These are phyloP conservation scores for Rhinoraja longicauda DNA, from an alignment of 2,797 vertebrate genomes.

Conservation along the genomic window DNA sequence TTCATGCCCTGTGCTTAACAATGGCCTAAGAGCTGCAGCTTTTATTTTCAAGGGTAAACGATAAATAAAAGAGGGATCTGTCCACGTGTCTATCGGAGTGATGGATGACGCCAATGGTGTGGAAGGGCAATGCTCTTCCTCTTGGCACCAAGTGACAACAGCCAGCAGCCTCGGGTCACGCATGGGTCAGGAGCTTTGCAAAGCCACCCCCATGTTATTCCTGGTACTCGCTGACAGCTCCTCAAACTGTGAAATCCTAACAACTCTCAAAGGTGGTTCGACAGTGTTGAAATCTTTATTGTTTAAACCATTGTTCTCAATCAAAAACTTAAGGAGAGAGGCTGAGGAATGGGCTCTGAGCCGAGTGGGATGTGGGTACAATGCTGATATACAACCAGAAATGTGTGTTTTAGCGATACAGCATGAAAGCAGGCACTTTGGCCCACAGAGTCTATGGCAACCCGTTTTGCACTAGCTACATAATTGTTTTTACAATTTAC, in stretches of 20 bases:
- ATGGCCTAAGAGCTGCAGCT: background rate
- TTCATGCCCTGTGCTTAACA: constrained; percentile 18
- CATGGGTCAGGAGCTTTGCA: background rate
- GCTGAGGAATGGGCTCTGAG: background rate
- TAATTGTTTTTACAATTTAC: too few relatives aligned
- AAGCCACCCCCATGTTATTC: background rate
- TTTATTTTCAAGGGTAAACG: background rate
- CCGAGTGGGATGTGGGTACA: background rate
- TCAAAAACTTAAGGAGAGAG: background rate
- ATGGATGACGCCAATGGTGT: background rate
- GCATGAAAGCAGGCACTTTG: too few relatives aligned
- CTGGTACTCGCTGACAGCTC: background rate
- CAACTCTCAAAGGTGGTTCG: background rate
- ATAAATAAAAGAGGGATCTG: constrained; percentile 11
- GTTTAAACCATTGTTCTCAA: constrained; percentile 9
- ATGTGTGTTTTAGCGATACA: too few relatives aligned
- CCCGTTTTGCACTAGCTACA: too few relatives aligned
- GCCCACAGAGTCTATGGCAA: too few relatives aligned
- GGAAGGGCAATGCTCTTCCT: background rate
- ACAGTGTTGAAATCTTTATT: background rate
- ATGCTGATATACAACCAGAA: too few relatives aligned
- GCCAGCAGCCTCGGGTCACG: background rate
- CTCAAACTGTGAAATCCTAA: background rate
- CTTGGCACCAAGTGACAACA: constrained; percentile 17
- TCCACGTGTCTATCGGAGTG: background rate